Evolutionary conservation across 2,113 vertebrate genomes (phyloP), one percentile per base, ranked within the genome.

Genomic region (Thalassarche chlororhynchos): DNA sequence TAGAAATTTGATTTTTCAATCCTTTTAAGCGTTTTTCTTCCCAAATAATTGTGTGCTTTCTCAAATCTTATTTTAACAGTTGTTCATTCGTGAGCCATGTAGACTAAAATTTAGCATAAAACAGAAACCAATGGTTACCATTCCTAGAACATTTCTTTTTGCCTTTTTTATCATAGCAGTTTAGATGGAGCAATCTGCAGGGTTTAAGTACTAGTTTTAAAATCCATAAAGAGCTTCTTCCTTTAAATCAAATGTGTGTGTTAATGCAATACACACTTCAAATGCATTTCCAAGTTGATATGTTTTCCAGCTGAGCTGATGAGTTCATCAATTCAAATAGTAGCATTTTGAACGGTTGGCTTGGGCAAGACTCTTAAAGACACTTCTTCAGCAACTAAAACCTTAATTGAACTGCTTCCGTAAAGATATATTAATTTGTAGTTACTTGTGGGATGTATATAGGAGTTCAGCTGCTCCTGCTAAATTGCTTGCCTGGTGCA

Each of bases 301-400:
- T 11, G 68, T 92, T 90, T 86, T 92, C 94, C 80, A 70, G 72
- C 84, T 77, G 85, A 84, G 79, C 54, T 90, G 95, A 88, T 75
- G 71, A 90, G 71, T 90, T 92, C 88, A 76, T 94, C 70, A 95
- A 12, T 83, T 94, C 68, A 86, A 80, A 88, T 12, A 60, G 82
- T 34, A 77, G 77, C 51, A 26, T 26, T 92, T 60, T 47, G 40
- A 93, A 70, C 0, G 5, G 46, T 3, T 90, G 58, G 42, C 32
- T 88, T 93, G 32, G 60, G 51, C 64, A 72, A 76, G 70, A 58
- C 21, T 58, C 64, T 84, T 83, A 54, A 80, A 91, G 91, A 74
- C 44, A 34, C 32, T 74, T 93, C 87, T 82, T 79, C 34, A 51
- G 86, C 66, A 84, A 60, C 38, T 69, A 46, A 65, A 93, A 44